A percentile compares a stretch with the other conserved stretches of the same genome.
Conservation (phyloP, 2,113 vertebrate species). For the Nyctibius bracteatus region DNA sequence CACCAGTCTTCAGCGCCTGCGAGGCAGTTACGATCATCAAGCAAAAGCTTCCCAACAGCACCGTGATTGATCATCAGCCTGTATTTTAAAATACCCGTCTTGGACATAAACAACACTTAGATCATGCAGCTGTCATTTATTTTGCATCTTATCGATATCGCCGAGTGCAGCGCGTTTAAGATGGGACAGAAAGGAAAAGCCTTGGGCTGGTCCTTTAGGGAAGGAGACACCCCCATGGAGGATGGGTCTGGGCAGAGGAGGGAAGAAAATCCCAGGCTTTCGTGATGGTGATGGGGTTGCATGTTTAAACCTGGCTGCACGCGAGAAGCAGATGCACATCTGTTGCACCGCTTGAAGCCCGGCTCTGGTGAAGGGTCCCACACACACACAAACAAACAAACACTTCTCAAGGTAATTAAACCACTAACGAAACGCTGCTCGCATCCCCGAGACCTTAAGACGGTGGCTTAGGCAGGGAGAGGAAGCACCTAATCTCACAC, state of each 20-base stretch:
- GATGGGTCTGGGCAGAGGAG: not conserved
- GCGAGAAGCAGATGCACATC: conserved; percentile 22
- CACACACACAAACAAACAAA: not conserved
- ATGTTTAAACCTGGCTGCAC: not conserved
- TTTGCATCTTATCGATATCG: not conserved
- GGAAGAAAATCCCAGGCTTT: not conserved
- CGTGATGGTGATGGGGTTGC: not conserved
- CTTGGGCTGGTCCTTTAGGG: not conserved
- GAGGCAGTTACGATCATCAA: not conserved
- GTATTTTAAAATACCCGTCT: not conserved
- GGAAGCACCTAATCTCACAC: conserved; percentile 3
- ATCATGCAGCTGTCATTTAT: not conserved
- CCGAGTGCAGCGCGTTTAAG: not conserved
- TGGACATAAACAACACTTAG: not conserved
- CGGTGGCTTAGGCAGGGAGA: not conserved
- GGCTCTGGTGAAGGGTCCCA: not conserved
- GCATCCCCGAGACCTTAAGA: not conserved
- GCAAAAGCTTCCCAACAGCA: not conserved
- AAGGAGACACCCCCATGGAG: not conserved
- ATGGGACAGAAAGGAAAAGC: not conserved
- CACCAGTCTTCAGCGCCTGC: not conserved
- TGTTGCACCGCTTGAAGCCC: conserved; percentile 51
- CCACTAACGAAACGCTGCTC: not conserved
- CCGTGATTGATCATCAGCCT: not conserved
- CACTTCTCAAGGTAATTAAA: not conserved